Conservation (phyloP, 2,797 vertebrate species). For the Enteromius argenteus region DNA sequence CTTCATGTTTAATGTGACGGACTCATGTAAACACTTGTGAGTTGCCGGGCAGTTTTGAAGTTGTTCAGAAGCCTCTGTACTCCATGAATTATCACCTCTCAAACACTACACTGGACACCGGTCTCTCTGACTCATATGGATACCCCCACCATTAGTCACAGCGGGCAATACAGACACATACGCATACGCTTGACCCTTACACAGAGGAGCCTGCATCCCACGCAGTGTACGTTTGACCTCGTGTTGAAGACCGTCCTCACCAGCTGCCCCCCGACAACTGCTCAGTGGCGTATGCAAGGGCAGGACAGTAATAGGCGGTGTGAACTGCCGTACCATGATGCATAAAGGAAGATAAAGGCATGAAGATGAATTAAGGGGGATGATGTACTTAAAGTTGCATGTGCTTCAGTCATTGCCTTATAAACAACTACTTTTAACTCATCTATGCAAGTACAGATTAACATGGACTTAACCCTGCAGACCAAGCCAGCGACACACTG, state of each 20-base stretch:
- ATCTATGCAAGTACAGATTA: conserved; percentile 70
- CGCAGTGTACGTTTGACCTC: conserved; percentile 67
- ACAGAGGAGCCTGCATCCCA: conserved; percentile 68
- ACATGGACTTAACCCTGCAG: conserved; percentile 63
- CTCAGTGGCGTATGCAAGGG: conserved; percentile 74
- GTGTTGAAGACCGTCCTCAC: conserved; percentile 64
- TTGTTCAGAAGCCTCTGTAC: conserved; percentile 53
- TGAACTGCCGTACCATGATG: conserved; percentile 61
- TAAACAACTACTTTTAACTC: conserved; percentile 58
- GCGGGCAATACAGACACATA: conserved; percentile 67
- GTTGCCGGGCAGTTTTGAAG: conserved; percentile 81
- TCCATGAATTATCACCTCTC: conserved; percentile 76
- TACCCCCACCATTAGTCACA: conserved; percentile 83
- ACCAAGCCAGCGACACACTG: conserved; percentile 37
- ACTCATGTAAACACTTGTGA: conserved; percentile 67
- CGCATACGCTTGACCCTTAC: conserved; percentile 29
- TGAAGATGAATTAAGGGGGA: conserved; percentile 61
- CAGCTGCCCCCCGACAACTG: conserved; percentile 82
- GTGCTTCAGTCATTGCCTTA: conserved; percentile 39
- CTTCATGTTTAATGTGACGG: conserved; percentile 52
- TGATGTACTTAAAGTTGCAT: conserved; percentile 53
- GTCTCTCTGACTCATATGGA: conserved; percentile 82
- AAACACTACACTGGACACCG: conserved; percentile 74
- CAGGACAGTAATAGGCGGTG: conserved; percentile 70
- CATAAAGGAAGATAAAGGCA: conserved; percentile 67